Percentiles rank a stretch among this genome's conserved stretches.
phyloP scores from a whole-genome alignment of 1,140 invertebrate genomes.

The Philotrypesis tridentata region DNA sequence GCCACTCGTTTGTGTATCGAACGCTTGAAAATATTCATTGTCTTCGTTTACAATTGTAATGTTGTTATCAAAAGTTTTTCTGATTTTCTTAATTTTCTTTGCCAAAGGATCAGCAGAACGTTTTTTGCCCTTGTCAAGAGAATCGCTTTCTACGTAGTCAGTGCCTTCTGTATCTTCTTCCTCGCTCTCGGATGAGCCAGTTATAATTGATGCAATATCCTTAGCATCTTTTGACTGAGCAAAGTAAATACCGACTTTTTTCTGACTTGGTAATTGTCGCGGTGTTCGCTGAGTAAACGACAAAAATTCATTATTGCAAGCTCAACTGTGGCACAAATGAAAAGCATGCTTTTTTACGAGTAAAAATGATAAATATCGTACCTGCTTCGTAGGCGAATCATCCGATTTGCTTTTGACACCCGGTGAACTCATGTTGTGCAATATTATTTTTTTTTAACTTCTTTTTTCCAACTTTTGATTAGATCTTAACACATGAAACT shows the following conservation, averaged over 20 bases:
- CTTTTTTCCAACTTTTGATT: no score
- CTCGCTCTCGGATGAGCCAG: constrained; percentile 10
- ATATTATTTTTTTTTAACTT: no score
- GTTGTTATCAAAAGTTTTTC: constrained; percentile 34
- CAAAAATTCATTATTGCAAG: no score
- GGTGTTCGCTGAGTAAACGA: constrained; percentile 22
- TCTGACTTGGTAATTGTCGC: constrained; percentile 3
- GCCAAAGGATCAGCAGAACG: background rate
- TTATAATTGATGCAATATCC: background rate
- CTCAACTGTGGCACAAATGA: no score
- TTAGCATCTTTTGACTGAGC: constrained; percentile 9
- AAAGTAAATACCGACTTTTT: constrained; percentile 27
- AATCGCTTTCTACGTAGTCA: background rate
- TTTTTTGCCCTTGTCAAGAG: constrained; percentile 32
- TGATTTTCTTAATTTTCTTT: constrained; percentile 21
- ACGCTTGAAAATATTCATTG: background rate
- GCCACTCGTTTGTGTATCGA: background rate
- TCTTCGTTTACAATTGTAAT: constrained; percentile 18
- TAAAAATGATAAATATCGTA: background rate
- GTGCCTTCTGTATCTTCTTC: constrained; percentile 3
- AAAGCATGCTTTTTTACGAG: no score
- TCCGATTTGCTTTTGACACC: background rate
- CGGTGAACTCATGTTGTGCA: background rate
- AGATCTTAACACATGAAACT: no score
- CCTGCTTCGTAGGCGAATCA: constrained; percentile 27